Evolutionary conservation across 2,888 invertebrate genomes (phyloP), one percentile per base, ranked within the genome.

Genomic region (Siphonodentalium dalli): DNA sequence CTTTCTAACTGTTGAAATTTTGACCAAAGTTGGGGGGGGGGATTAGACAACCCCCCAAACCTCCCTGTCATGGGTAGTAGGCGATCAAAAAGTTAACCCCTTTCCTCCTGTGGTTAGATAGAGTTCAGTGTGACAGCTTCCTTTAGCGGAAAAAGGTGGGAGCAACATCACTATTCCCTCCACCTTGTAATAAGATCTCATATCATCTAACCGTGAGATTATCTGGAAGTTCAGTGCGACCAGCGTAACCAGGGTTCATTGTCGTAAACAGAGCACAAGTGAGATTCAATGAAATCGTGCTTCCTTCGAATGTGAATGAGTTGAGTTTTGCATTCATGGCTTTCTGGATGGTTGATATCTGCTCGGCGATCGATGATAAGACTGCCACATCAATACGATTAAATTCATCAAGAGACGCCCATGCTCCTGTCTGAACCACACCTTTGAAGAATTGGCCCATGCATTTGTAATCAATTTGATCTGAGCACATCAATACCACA

Each of bases 391-490:
- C 81, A 43, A 81, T 81, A 46, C 81, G 71, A 72, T 81, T 81
- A 71, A 81, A 81, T 59, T 81, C 81, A 68, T 81, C 81, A 72
- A 81, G 81, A 55, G 80, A 81, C 6, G 80, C 81, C 81, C 81
- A 81, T 1, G 80, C 81, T 20, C 81, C 81, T 23, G 80, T 74
- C 65, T 81, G 81, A 4, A 80, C 80, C 50, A 81, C 61, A 21
- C 81, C 81, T 61, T 81, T 81, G 71, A 81, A 81, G 68, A 81
- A 81, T 62, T 81, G 81, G n/a, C 80, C 78, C 81, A 81, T 81
- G 23, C 80, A 80, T 58, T 80, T 77, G 68, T 81, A 81, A 58
- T 81, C 80, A 42, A 81, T 65, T 4, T 80, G 80, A 67, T 81
- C 80, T 11, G 81, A 81, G 54, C 81, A 81, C 68, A 81, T 81